These are phyloP conservation scores for Mimas tiliae DNA, from an alignment of 2,888 invertebrate genomes.

Conservation along the genomic window DNA sequence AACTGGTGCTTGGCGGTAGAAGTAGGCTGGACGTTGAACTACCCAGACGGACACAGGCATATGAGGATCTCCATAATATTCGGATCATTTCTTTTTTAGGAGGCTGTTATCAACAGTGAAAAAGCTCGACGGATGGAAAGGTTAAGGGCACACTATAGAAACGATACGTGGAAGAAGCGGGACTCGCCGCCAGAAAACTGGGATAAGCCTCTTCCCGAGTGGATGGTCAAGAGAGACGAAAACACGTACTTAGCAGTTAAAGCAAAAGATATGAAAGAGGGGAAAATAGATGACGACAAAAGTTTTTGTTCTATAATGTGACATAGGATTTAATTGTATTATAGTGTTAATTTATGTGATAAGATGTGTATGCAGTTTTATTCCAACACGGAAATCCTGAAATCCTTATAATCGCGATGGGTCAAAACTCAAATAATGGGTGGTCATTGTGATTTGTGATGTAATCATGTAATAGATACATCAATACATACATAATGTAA, in stretches of 20 bases:
- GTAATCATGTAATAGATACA: no score
- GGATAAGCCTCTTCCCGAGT: conserved; percentile 91
- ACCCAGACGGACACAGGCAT: no score
- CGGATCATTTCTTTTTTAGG: conserved; percentile 61
- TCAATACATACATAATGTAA: background rate
- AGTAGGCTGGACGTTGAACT: no score
- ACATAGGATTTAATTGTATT: conserved; percentile 40
- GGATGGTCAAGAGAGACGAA: conserved; percentile 88
- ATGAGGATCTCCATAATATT: no score
- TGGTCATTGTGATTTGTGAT: no score
- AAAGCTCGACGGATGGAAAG: conserved; percentile 86
- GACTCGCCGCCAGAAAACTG: conserved; percentile 91
- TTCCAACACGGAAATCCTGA: background rate
- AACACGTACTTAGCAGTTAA: conserved; percentile 87
- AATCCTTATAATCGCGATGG: no score
- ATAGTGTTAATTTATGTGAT: conserved; percentile 36
- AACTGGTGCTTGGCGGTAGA: no score
- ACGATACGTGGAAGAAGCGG: conserved; percentile 92
- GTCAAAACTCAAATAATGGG: no score
- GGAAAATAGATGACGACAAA: conserved; percentile 52
- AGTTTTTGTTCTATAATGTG: conserved; percentile 70
- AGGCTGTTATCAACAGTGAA: conserved; percentile 89
- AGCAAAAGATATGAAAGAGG: conserved; percentile 85
- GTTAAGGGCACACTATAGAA: conserved; percentile 87
- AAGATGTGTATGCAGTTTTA: conserved; percentile 25